Percentiles rank a stretch among this genome's conserved stretches.
Conservation (phyloP, 2,888 invertebrate genomes). For the Tachystola acroxantha region DNA sequence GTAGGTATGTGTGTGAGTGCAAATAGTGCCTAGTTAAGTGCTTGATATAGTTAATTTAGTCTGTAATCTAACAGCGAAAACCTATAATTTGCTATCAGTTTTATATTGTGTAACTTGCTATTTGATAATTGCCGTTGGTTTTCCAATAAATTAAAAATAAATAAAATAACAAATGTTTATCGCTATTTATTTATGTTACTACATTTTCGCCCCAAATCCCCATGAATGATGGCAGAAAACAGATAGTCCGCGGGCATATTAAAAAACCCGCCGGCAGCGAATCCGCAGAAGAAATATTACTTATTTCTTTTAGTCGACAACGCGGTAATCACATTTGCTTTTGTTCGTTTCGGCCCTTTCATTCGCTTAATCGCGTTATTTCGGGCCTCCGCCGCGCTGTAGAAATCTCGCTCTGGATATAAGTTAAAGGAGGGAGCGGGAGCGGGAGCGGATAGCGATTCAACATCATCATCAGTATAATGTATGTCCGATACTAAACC, state of each 20-base stretch:
- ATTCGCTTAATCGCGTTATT: conserved; percentile 76
- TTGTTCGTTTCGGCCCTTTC: conserved; percentile 74
- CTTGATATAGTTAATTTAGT: no score
- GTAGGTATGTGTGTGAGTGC: no score
- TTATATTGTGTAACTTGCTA: no score
- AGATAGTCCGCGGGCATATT: conserved; percentile 16
- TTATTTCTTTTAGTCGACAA: conserved; percentile 68
- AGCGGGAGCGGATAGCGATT: neutral
- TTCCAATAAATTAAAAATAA: no score
- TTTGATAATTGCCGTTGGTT: no score
- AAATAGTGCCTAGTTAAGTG: no score
- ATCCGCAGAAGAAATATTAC: conserved; percentile 67
- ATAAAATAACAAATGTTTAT: no score
- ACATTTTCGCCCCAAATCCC: no score
- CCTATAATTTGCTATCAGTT: no score
- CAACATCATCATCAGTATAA: neutral
- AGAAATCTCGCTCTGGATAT: conserved; percentile 39
- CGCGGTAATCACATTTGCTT: conserved; percentile 74
- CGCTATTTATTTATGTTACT: no score
- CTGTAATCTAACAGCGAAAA: no score
- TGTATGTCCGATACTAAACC: no score
- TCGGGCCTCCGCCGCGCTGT: conserved; percentile 51
- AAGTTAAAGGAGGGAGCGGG: conserved; percentile 28
- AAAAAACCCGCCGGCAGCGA: conserved; percentile 30
- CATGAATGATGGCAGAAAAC: conserved; percentile 9